Evolutionary conservation across 2,888 invertebrate genomes (phyloP), one percentile per base, ranked within the genome.

Genomic region (Salticus scenicus): DNA sequence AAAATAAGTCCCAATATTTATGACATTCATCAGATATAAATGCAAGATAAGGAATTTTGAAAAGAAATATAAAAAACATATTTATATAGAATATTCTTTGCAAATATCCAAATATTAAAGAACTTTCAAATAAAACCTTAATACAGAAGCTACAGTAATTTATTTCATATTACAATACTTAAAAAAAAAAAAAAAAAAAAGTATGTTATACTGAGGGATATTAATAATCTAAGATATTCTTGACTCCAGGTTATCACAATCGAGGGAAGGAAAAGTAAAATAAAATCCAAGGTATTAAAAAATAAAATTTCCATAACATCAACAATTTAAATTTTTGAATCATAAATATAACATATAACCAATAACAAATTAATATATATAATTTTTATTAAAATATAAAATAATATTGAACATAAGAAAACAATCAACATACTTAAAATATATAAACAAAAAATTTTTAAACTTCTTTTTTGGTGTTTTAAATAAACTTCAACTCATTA

Each of bases 291-390:
- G 72, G 42, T 37, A 73, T 31, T 67, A 73, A 80, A n/a, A n/a
- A 82, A 76, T 76, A 82, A 82, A 82, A 63, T 82, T 82, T 63
- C 76, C 63, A 82, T 71, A 82, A 82, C 76, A 76, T 71, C 57
- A 82, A 82, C 80, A 80, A 72, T 80, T 78, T 73, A 72, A 72
- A 57, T 30, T 72, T 72, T 31, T 72, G 30, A 31, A 31, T 24
- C 31, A 33, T 31, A 73, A 67, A 80, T 80, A 73, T 51, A 80
- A 73, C 73, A 80, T 47, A 67, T 67, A 80, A 80, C 66, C 51
- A 67, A 66, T 73, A 80, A 80, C 72, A 72, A 80, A 67, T 51
- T 30, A 73, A 73, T 42, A 73, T 66, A 77, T 57, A 77, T 37
- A 47, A 31, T 51, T 72, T 57, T 20, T 17, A 70, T 31, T 31